Base-by-base conservation (phyloP, 1,140 invertebrate genomes). In the Calephelis virginiensis region DNA sequence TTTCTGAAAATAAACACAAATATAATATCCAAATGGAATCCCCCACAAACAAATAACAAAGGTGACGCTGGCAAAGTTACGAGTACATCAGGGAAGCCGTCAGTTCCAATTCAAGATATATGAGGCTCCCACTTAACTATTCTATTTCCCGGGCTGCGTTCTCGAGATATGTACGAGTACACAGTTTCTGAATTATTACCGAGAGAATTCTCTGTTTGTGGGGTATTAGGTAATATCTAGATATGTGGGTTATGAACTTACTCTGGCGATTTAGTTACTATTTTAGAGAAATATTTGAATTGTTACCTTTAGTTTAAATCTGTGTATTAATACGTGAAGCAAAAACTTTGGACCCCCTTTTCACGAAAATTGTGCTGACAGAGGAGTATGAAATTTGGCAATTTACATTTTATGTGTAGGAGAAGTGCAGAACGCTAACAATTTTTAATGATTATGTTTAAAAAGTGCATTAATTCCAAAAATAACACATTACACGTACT, bases 61-160 rank as follows among this genome's bases (percentile, higher is more conserved):
- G 53, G 28, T 37, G 53, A 56, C 53, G 53, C 0, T 56, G 53
- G 53, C 6, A 56, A 56, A 56, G 53, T 56, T 56, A 56, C 28
- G 28, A 28, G 28, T 28, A 28, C 53, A 56, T 56, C 53, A 56
- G 28, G 50, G 53, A 56, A 56, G 12, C 53, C 53, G 53, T 56
- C 53, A 56, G 53, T 56, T 56, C 9, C 53, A 37, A 56, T 56
- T 56, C 53, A 56, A 56, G 53, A 56, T 56, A 56, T 56, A 56
- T 56, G 53, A 56, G 53, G 28, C 37, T 56, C 53, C 53, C 53
- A 56, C 53, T 56, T 56, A 56, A 56, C 53, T 56, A 56, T 56
- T 56, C 53, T 56, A 56, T 56, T 56, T 56, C 53, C 53, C 53
- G 53, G 17, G 53, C 53, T 56, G 53, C 53, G 17, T 28, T 28